phyloP scores from a whole-genome alignment of 1,140 invertebrate species.

The Solenopsis fugax region DNA sequence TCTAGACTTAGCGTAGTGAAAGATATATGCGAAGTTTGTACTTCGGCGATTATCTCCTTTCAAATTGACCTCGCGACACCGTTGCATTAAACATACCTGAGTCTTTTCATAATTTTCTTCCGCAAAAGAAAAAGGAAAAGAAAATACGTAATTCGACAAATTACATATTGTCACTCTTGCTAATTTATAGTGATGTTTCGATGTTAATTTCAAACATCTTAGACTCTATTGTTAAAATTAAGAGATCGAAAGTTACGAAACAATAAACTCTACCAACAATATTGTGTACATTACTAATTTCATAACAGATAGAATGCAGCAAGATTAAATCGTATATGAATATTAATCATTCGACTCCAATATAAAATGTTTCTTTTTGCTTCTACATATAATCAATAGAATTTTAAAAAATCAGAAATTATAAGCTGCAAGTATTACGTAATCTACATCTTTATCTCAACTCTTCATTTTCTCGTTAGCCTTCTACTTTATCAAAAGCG shows the following conservation, averaged over 20 bases:
- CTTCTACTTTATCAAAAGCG: not conserved
- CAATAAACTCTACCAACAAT: not conserved
- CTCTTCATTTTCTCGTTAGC: not conserved
- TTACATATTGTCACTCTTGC: not conserved
- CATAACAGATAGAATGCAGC: not conserved
- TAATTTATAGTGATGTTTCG: not conserved
- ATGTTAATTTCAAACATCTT: not conserved
- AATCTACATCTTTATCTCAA: not conserved
- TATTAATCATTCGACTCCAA: not conserved
- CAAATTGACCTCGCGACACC: slow-evolving; percentile 24
- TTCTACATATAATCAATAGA: not conserved
- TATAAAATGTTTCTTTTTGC: not conserved
- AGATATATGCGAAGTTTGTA: slow-evolving; percentile 49
- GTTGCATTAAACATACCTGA: not conserved
- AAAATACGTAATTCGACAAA: not conserved
- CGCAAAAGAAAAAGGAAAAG: not conserved
- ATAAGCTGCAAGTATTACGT: not conserved
- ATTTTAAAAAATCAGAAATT: not conserved
- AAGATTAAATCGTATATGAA: not conserved
- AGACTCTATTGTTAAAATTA: not conserved
- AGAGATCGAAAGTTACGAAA: not conserved
- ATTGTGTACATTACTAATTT: not conserved
- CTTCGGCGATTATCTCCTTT: slow-evolving; percentile 38
- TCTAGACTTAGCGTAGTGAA: slow-evolving; percentile 31
- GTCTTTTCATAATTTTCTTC: not conserved